Conservation (phyloP, 2,888 invertebrate species). For the Dimorphilus gyrociliatus region DNA sequence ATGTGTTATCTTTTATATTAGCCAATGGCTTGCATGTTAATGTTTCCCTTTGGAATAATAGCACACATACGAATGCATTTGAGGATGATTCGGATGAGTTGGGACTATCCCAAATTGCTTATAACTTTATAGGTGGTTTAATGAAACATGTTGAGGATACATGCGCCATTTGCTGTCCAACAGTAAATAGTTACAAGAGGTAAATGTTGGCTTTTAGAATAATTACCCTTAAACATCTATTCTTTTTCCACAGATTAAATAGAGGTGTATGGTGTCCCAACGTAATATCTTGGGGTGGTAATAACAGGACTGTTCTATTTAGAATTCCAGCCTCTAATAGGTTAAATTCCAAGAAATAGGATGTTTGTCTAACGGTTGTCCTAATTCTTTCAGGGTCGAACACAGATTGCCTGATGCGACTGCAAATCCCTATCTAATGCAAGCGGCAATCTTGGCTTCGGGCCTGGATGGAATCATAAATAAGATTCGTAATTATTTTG, state of each 20-base stretch:
- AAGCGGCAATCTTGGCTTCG: constrained; percentile 13
- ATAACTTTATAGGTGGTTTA: constrained; percentile 15
- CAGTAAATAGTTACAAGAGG: constrained; percentile 18
- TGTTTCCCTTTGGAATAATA: constrained; percentile 12
- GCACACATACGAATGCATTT: constrained; percentile 9
- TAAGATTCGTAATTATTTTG: constrained; percentile 7
- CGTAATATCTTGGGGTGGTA: constrained; percentile 12
- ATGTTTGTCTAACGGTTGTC: too few species aligned
- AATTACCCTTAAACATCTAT: too few species aligned
- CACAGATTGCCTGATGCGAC: constrained; percentile 13
- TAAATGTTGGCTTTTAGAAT: constrained; percentile 2
- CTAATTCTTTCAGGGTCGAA: constrained; percentile 10
- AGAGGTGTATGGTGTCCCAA: constrained; percentile 12
- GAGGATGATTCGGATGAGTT: constrained; percentile 5
- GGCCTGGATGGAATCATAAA: constrained; percentile 13
- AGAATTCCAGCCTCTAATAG: constrained; percentile 11
- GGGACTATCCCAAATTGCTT: constrained; percentile 9
- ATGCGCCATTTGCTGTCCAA: constrained; percentile 15
- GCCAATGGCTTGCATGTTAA: constrained; percentile 14
- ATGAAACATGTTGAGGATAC: constrained; percentile 11
- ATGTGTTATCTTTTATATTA: not conserved
- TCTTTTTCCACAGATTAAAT: constrained; percentile 10
- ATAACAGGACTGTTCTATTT: constrained; percentile 12
- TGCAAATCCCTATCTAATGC: constrained; percentile 12
- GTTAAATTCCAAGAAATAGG: too few species aligned